Evolutionary conservation across 2,888 invertebrate species (phyloP).

Genomic region (Xylota segnis): DNA sequence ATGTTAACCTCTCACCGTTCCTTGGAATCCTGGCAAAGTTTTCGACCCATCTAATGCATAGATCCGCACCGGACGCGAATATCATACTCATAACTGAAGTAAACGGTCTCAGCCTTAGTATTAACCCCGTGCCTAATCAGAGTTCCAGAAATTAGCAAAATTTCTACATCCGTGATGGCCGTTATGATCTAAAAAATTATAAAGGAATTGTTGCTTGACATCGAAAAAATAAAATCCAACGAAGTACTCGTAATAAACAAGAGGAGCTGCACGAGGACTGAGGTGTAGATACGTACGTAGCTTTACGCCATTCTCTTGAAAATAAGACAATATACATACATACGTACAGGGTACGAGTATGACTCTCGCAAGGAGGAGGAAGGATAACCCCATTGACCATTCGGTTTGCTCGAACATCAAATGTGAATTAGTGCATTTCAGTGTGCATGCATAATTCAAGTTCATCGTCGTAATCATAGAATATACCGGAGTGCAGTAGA

Average conservation of each 20-base stretch:
- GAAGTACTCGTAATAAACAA: background rate
- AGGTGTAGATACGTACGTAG: too few relatives aligned
- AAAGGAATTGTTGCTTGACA: background rate
- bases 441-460: slow-evolving; percentile 79
- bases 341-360: too few relatives aligned
- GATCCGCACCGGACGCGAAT: too few relatives aligned
- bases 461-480: slow-evolving; percentile 76
- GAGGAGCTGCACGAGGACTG: background rate
- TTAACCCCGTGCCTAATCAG: too few relatives aligned
- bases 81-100: too few relatives aligned
- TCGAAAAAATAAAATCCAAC: background rate
- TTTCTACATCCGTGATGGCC: too few relatives aligned
- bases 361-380: slow-evolving; percentile 56
- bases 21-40: too few relatives aligned
- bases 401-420: slow-evolving; percentile 84
- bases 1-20: too few relatives aligned
- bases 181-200: background rate
- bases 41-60: too few relatives aligned
- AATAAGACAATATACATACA: background rate
- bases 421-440: slow-evolving; percentile 84
- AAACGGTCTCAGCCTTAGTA: too few relatives aligned
- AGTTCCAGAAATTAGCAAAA: too few relatives aligned
- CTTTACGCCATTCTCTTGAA: background rate
- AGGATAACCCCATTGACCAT: slow-evolving; percentile 84
- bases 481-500: slow-evolving; percentile 66